phyloP scores from a whole-genome alignment of 2,797 vertebrate species.

The Myripristis murdjan region DNA sequence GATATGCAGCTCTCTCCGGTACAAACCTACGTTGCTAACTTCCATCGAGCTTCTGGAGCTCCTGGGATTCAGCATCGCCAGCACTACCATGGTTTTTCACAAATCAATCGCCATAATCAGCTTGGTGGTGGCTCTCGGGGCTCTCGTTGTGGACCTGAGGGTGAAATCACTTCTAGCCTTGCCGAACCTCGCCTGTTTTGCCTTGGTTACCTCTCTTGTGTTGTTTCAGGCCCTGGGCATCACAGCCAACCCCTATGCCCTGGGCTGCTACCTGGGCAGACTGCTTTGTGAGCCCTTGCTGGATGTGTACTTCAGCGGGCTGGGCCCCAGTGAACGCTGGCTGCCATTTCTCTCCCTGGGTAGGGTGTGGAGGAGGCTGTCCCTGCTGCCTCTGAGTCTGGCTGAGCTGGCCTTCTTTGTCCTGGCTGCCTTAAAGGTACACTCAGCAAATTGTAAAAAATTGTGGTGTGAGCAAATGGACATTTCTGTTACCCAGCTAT shows the following conservation, averaged over 20 bases:
- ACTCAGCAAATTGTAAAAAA: conserved; percentile 2
- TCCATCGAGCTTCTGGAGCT: conserved; percentile 93
- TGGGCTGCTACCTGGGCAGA: conserved; percentile 94
- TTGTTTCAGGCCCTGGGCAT: conserved; percentile 92
- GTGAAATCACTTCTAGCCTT: conserved; percentile 96
- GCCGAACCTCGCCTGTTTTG: conserved; percentile 91
- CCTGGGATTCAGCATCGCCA: conserved; percentile 95
- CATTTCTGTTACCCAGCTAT: conserved; percentile 11
- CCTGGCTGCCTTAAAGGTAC: conserved; percentile 80
- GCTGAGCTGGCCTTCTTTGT: conserved; percentile 85
- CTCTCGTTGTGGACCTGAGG: conserved; percentile 93
- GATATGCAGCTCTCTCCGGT: conserved; percentile 88
- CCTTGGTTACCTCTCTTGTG: conserved; percentile 87
- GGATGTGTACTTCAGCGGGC: conserved; percentile 95
- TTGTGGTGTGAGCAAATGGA: conserved; percentile 1
- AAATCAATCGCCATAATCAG: conserved; percentile 91
- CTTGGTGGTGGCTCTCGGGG: conserved; percentile 90
- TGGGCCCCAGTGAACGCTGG: conserved; percentile 95
- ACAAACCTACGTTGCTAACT: conserved; percentile 90
- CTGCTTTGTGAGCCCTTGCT: conserved; percentile 94
- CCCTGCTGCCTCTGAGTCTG: conserved; percentile 90
- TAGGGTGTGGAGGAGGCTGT: conserved; percentile 91
- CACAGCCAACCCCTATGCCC: conserved; percentile 91
- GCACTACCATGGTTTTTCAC: conserved; percentile 91
- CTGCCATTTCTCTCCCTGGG: conserved; percentile 92